Evolutionary conservation across 2,797 vertebrate genomes (phyloP).

Genomic region (Pangasius larnaudii): DNA sequence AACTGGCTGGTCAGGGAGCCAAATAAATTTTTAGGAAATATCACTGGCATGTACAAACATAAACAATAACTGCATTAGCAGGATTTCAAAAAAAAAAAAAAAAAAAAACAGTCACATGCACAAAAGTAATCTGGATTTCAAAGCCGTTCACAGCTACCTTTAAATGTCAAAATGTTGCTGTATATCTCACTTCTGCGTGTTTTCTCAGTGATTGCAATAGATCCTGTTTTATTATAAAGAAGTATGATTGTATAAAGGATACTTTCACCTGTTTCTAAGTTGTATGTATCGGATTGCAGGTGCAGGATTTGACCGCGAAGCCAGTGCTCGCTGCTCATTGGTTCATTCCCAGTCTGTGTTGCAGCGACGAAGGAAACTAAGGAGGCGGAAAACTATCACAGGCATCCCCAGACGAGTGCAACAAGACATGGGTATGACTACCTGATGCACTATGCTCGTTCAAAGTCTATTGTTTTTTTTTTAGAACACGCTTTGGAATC

Average conservation of each 20-base stretch:
- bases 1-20: too few species aligned
- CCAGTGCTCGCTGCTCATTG: slow-evolving; percentile 97
- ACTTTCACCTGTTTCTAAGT: slow-evolving; percentile 9
- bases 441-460: background rate
- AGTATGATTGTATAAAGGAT: background rate
- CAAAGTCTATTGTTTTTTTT: background rate
- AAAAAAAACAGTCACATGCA: background rate
- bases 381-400: slow-evolving; percentile 98
- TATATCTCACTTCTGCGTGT: background rate
- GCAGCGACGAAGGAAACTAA: slow-evolving; percentile 94
- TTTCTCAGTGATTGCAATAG: background rate
- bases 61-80: background rate
- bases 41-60: background rate
- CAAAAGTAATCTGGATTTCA: background rate
- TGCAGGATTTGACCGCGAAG: slow-evolving; percentile 98
- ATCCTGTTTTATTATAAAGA: background rate
- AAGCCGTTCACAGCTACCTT: background rate
- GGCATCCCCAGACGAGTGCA: slow-evolving; percentile 98
- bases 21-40: background rate
- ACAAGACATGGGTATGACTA: slow-evolving; percentile 93
- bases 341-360: slow-evolving; percentile 99
- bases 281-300: slow-evolving; percentile 76
- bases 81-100: background rate
- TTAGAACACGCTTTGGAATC: background rate
- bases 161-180: background rate